Evolutionary conservation across 2,113 vertebrate species (phyloP), one percentile per base, ranked within the genome.

Genomic region (Grammomys dolichurus): DNA sequence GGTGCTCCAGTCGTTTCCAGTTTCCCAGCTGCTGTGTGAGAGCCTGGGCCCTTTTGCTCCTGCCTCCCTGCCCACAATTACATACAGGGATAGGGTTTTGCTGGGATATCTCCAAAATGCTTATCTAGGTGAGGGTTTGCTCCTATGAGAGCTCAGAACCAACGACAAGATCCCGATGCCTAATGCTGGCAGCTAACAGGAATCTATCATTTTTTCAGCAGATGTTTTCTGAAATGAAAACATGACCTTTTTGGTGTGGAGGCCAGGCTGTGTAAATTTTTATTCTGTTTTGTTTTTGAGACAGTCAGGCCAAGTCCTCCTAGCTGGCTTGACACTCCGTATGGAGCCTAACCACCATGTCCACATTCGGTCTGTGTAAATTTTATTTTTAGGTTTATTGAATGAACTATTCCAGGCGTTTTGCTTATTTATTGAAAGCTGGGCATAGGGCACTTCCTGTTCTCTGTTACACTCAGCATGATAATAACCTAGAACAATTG

Each of bases 1-100:
- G 8, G n/a, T n/a, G n/a, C n/a, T n/a, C n/a, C n/a, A n/a, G 26
- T 1, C 9, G 0, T 31, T 46, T 76, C 7, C 7, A 0, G 3
- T 3, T 19, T 24, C 8, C 0, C 7, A 43, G 7, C 60, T n/a
- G 67, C 46, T 43, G 40, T 63, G 22, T 13, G 48, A 13, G 69
- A 46, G 78, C 86, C 16, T 26, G 14, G 58, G 8, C 12, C 36
- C 65, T 54, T 36, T 33, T 40, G 5, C n/a, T 28, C 43, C 70
- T 70, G 54, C 36, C 26, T 63, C 33, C 19, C 78, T 11, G 1
- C 77, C 22, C 3, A 12, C 3, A 6, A 56, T 63, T 60, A 7
- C 40, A 40, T 54, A 14, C 36, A 36, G 65, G 31, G 19, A 7
- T 76, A 0, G 16, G 40, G 0, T 77, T 69, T 28, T 24, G 12